Evolutionary conservation across 2,888 invertebrate species (phyloP).

Genomic region (Meta bourneti): DNA sequence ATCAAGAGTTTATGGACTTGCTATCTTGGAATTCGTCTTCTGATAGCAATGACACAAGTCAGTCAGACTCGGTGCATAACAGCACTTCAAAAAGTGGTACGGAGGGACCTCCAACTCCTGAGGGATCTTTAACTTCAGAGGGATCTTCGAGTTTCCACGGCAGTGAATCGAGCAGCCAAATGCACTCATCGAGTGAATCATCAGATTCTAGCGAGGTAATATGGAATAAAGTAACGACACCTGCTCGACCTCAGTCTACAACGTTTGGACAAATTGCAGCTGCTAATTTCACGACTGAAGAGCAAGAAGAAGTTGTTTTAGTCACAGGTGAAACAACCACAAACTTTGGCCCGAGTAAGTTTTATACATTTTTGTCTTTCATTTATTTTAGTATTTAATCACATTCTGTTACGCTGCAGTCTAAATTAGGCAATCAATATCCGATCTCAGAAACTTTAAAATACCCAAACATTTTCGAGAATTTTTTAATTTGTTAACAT

Average conservation of each 20-base stretch:
- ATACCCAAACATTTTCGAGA: too few species aligned
- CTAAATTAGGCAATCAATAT: too few species aligned
- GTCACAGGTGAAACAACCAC: constrained; percentile 10
- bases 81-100: neutral
- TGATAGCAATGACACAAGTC: neutral
- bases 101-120: neutral
- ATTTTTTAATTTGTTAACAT: too few species aligned
- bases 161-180: neutral
- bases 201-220: neutral
- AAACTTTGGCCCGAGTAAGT: constrained; percentile 30
- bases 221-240: neutral
- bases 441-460: too few species aligned
- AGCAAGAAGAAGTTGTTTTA: constrained; percentile 50
- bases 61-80: neutral
- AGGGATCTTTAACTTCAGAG: neutral
- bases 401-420: too few species aligned
- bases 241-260: neutral
- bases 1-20: neutral
- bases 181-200: neutral
- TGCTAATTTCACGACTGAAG: neutral
- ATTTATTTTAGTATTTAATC: neutral
- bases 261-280: neutral
- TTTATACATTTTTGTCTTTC: neutral
- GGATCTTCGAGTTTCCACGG: neutral
- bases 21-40: constrained; percentile 11